Conservation (phyloP, 1,140 invertebrate genomes). For the Tetranychus cinnabarinus region DNA sequence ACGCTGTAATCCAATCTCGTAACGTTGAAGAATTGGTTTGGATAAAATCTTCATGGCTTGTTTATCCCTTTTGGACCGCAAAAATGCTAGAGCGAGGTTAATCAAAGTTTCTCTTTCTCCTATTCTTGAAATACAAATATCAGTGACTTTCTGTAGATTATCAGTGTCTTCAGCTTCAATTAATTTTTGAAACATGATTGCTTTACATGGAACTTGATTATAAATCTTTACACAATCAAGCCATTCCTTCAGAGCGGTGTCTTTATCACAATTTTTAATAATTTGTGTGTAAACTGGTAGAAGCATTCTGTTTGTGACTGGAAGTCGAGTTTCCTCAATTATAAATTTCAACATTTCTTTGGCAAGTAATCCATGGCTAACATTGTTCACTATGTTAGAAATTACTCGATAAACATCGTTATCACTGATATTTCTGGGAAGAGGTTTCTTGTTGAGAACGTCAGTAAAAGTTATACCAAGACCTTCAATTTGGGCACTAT, state of each 20-base stretch:
- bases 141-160: constrained; percentile 15
- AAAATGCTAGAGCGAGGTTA: constrained; percentile 13
- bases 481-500: too few relatives aligned
- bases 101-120: constrained; percentile 15
- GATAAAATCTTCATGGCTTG: constrained; percentile 15
- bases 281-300: background rate
- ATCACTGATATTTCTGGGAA: too few relatives aligned
- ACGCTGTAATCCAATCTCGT: background rate
- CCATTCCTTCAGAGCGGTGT: constrained; percentile 3
- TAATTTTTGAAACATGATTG: constrained; percentile 12
- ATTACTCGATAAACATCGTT: too few relatives aligned
- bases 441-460: too few relatives aligned
- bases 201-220: constrained; percentile 7
- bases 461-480: too few relatives aligned
- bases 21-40: constrained; percentile 13
- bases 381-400: too few relatives aligned
- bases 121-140: constrained; percentile 11
- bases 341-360: too few relatives aligned
- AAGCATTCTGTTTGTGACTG: too few relatives aligned
- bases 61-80: constrained; percentile 12
- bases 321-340: too few relatives aligned
- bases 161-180: constrained; percentile 16
- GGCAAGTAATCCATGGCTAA: too few relatives aligned
- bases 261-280: background rate
- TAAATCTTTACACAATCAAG: constrained; percentile 6